Evolutionary conservation across 2,113 vertebrate species (phyloP).

Genomic region (Dermatemys mawii): DNA sequence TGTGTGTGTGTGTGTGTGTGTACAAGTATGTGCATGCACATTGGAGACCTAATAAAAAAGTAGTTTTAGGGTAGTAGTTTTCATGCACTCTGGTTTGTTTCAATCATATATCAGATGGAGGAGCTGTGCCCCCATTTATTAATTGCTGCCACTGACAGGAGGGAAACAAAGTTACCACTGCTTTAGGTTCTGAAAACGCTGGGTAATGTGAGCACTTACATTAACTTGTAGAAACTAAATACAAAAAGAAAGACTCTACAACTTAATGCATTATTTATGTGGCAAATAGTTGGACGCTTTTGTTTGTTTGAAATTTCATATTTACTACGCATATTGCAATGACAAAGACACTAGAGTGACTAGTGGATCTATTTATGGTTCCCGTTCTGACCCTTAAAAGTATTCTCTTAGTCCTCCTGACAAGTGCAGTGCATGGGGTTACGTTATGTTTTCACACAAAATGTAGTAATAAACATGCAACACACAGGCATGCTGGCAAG

Average conservation of each 20-base stretch:
- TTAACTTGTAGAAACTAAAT: background rate
- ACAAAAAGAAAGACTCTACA: background rate
- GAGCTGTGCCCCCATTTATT: too few relatives aligned
- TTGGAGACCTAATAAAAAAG: too few relatives aligned
- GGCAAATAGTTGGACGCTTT: background rate
- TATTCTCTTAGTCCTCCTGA: background rate
- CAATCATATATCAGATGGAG: too few relatives aligned
- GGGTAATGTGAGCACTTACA: background rate
- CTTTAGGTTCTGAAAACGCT: too few relatives aligned
- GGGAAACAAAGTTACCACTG: too few relatives aligned
- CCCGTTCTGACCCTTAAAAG: background rate
- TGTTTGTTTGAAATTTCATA: background rate
- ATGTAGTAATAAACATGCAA: background rate
- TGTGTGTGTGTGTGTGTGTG: too few relatives aligned
- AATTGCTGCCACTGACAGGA: too few relatives aligned
- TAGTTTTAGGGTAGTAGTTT: too few relatives aligned
- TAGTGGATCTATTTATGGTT: background rate
- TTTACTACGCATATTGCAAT: background rate
- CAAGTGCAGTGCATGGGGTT: background rate
- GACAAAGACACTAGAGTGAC: background rate
- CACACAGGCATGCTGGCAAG: background rate
- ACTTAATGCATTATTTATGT: background rate
- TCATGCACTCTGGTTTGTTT: too few relatives aligned
- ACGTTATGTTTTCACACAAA: background rate
- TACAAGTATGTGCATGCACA: too few relatives aligned